Evolutionary conservation across 2,888 invertebrate genomes (phyloP), one percentile per base, ranked within the genome.

Genomic region (Corythucha ciliata): DNA sequence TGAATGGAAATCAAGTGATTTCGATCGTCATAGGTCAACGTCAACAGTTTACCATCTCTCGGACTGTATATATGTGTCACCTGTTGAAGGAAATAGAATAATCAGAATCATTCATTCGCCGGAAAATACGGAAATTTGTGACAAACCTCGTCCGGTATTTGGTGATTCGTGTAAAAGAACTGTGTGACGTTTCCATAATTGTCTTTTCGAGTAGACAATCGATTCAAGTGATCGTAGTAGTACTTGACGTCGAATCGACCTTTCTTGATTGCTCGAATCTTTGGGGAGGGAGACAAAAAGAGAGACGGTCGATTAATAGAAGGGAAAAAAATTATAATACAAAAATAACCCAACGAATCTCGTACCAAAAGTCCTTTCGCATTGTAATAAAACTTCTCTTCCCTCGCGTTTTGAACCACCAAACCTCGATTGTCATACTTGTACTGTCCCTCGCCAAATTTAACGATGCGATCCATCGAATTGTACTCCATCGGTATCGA

Each of bases 151-250:
- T 82, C 77, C 1, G 82, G 82, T 51, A 84, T 76, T 52, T 83
- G 77, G 61, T 88, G 84, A 66, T 93, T 90, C 48, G 86, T 90
- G 67, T 96, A 96, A 72, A 93, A 92, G 74, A 91, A 96, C 69
- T 96, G 94, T 0, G 93, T 91, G 0, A 92, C 85, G 65, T 92
- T 92, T 44, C 92, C 92, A 61, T 85, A 89, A 68, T 90, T 90
- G 64, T 91, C 91, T 66, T 90, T 90, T 58, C 94, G 77, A 0
- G 91, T 89, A 0, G 90, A 80, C 55, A 96, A 72, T 52, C 93
- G 75, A 63, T 90, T 88, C 53, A 87, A 70, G 66, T 91, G 87
- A 66, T 96, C 96, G 64, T 96, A 96, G 65, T 81, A 86, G 67
- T 92, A 94, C 45, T 83, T 76, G 1, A 91, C 87, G 68, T 92